phyloP scores from a whole-genome alignment of 2,888 invertebrate genomes.

The Glomeris marginata region DNA sequence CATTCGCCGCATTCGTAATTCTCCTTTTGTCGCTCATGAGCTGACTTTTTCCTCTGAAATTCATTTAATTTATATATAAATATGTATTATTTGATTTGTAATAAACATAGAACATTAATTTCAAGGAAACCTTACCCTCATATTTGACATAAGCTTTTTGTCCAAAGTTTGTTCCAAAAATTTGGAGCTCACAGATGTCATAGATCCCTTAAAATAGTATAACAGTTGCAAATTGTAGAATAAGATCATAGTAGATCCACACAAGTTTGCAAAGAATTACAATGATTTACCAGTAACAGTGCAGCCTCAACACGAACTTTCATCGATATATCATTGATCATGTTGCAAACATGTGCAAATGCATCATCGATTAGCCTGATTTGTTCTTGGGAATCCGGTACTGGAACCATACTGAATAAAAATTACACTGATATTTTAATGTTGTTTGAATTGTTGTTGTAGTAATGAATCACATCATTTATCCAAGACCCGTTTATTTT shows the following conservation, averaged over 20 bases:
- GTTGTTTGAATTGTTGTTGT: background rate
- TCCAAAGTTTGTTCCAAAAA: conserved; percentile 93
- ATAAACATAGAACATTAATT: background rate
- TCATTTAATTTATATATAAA: conserved; percentile 4
- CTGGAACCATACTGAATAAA: conserved; percentile 43
- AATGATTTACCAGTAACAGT: conserved; percentile 41
- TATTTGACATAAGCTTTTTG: conserved; percentile 92
- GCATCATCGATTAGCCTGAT: conserved; percentile 87
- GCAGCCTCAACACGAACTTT: conserved; percentile 74
- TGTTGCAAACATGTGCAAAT: conserved; percentile 84
- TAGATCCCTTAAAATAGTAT: conserved; percentile 42
- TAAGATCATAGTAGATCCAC: no score
- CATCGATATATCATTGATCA: conserved; percentile 82
- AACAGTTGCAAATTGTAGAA: no score
- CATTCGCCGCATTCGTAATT: conserved; percentile 73
- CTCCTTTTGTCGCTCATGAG: conserved; percentile 72
- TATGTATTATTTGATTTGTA: background rate
- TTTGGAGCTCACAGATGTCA: conserved; percentile 69
- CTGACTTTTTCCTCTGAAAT: conserved; percentile 56
- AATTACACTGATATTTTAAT: conserved; percentile 5
- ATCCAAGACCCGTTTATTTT: no score
- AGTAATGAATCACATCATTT: conserved; percentile 1
- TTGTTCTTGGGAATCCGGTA: conserved; percentile 61
- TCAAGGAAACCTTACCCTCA: conserved; percentile 46
- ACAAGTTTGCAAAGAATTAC: background rate